These are phyloP conservation scores for Drosophila bunnanda DNA, from an alignment of 2,888 invertebrate genomes.

Conservation along the genomic window DNA sequence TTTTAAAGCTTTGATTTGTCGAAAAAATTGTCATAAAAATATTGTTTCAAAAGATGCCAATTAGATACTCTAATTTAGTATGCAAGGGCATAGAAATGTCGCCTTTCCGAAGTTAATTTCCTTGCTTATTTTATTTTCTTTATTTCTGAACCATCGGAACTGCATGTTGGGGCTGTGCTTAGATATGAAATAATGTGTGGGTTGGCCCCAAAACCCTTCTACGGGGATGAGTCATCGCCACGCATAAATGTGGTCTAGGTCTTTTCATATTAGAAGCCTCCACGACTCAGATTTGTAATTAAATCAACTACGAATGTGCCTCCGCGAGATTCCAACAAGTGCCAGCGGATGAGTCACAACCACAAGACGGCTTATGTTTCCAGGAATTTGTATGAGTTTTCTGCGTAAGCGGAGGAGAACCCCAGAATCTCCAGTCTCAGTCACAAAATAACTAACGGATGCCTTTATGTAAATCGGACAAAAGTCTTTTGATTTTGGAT, in stretches of 20 bases:
- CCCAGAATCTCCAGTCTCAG: constrained; percentile 12
- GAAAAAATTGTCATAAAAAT: no score
- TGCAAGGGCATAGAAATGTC: no score
- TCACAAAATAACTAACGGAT: constrained; percentile 51
- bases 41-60: no score
- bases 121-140: not conserved
- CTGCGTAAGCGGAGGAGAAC: constrained; percentile 52
- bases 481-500: constrained; percentile 32
- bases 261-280: constrained; percentile 24
- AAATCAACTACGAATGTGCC: constrained; percentile 37
- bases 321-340: constrained; percentile 38
- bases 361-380: constrained; percentile 52
- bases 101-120: no score
- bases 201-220: constrained; percentile 32
- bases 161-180: constrained; percentile 15
- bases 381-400: constrained; percentile 71
- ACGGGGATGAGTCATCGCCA: constrained; percentile 54
- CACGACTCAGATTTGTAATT: constrained; percentile 47
- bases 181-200: constrained; percentile 47
- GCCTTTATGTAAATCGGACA: constrained; percentile 53
- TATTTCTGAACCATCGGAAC: constrained; percentile 5
- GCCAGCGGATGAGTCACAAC: constrained; percentile 53
- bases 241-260: constrained; percentile 31
- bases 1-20: no score
- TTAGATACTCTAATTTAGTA: no score